Evolutionary conservation across 2,113 vertebrate species (phyloP).

Genomic region (Leptobrachium leishanense): DNA sequence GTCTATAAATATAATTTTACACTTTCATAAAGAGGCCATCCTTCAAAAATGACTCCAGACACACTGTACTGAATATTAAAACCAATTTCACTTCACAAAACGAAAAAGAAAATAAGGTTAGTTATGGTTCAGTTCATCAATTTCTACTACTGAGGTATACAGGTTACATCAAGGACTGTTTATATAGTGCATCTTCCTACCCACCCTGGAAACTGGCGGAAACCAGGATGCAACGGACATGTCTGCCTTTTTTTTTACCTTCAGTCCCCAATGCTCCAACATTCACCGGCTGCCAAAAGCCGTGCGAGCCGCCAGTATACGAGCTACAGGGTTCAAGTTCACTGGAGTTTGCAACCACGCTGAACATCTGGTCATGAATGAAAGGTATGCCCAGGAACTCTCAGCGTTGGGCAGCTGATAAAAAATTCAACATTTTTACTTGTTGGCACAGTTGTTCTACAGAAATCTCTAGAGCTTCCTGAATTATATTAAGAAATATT

Average conservation of each 20-base stretch:
- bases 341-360: constrained; percentile 87
- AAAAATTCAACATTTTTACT: constrained; percentile 97
- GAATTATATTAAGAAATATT: constrained; percentile 99
- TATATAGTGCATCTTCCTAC: not conserved
- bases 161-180: too few species aligned
- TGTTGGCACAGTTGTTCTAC: constrained; percentile 94
- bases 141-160: too few species aligned
- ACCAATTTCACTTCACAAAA: too few species aligned
- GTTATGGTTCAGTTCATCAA: too few species aligned
- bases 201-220: constrained; percentile 59
- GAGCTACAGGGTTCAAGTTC: constrained; percentile 94
- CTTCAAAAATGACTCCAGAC: too few species aligned
- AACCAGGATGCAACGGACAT: constrained; percentile 62
- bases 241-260: constrained; percentile 54
- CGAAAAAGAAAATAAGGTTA: too few species aligned
- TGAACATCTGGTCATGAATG: constrained; percentile 99
- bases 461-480: constrained; percentile 95
- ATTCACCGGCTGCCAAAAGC: constrained; percentile 90
- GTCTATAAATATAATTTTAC: too few species aligned
- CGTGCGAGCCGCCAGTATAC: constrained; percentile 84
- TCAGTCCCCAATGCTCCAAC: constrained; percentile 82
- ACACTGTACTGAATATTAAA: too few species aligned
- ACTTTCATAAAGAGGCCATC: too few species aligned
- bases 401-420: constrained; percentile 87
- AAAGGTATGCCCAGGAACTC: constrained; percentile 91